Evolutionary conservation across 2,888 invertebrate species (phyloP), one percentile per base, ranked within the genome.

Genomic region (Chelonus formosanus): DNA sequence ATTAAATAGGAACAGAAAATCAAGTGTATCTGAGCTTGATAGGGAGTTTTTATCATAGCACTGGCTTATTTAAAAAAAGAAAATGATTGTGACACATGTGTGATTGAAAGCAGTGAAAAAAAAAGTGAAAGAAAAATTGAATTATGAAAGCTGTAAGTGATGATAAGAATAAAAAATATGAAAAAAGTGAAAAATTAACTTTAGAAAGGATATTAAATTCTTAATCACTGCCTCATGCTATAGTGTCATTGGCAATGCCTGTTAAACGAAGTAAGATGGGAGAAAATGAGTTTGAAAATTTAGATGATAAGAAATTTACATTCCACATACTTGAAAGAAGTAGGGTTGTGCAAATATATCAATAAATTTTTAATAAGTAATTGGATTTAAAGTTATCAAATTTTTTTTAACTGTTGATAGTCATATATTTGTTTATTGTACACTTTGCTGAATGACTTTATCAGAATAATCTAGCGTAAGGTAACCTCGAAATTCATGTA

Each of bases 1-100:
- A 43, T 76, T 85, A 58, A 83, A 80, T 67, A 80, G 84, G 67
- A 85, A 82, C 71, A 83, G 86, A 63, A 86, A 87, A 44, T 85
- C 87, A 48, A 84, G 87, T 70, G 85, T 87, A 52, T 80, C 84
- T 34, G 88, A 87, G 71, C 84, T 87, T 74, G 88, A 88, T 70
- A 80, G 86, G 59, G 87, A 88, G 70, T 88, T 88, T 77, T 85
- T 87, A 73, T 87, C 87, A 84, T 87, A 87, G 86, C 85, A 82
- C 75, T 82, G 83, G 82, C 82, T 83, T 69, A 83, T 81, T 72
- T 83, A 83, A 82, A 69, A 69, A 58, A 47, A 57, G 63, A 43
- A 43, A 40, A 40, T 40, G 40, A 40, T 40, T 40, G 3, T 40
- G 40, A 6, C 40, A 52, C 10, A 7, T 56, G 32, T 63, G 48